Conservation (phyloP, 2,888 invertebrate species). For the Agrochola lychnidis region DNA sequence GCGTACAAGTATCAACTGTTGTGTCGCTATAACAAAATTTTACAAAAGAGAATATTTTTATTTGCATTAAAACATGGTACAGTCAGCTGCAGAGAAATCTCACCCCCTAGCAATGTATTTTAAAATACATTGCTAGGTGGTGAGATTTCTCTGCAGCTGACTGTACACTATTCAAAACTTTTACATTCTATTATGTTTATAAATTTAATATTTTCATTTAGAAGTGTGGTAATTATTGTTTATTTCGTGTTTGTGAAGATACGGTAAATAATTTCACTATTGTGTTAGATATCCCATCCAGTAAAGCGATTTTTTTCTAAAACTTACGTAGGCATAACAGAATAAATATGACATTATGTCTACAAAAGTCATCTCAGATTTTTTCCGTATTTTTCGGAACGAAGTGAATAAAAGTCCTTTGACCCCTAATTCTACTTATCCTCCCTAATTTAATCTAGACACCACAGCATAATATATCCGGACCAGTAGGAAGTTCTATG, state of each 20-base stretch:
- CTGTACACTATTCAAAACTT: too few relatives aligned
- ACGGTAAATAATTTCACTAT: background rate
- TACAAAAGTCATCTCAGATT: background rate
- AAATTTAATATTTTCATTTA: background rate
- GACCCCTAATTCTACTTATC: conserved; percentile 17
- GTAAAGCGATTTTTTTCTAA: too few relatives aligned
- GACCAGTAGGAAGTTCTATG: conserved; percentile 15
- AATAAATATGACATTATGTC: background rate
- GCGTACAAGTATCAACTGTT: too few relatives aligned
- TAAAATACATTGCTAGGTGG: too few relatives aligned
- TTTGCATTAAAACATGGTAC: too few relatives aligned
- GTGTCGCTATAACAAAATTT: background rate
- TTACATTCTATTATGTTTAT: too few relatives aligned
- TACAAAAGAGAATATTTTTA: too few relatives aligned
- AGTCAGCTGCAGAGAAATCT: too few relatives aligned
- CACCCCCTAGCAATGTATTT: too few relatives aligned
- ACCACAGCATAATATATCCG: conserved; percentile 9
- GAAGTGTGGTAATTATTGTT: too few relatives aligned
- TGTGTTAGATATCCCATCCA: background rate
- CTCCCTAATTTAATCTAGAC: conserved; percentile 15
- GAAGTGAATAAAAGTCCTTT: conserved; percentile 16
- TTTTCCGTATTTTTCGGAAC: background rate
- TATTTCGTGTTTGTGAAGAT: too few relatives aligned
- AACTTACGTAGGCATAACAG: background rate
- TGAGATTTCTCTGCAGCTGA: too few relatives aligned